Conservation (phyloP, 1,140 invertebrate genomes). For the Diprion similis region DNA sequence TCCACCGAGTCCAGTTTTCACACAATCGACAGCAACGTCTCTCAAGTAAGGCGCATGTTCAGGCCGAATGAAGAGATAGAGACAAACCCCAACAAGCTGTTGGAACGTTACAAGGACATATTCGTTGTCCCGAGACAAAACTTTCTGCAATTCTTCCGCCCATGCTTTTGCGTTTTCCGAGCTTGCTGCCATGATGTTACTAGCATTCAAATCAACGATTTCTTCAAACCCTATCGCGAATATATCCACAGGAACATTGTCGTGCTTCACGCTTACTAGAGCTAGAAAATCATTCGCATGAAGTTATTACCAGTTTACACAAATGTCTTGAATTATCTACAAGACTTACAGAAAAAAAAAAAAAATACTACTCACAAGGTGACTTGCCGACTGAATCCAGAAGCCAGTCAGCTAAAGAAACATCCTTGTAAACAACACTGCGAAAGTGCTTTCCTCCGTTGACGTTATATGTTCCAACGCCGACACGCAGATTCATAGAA, state of each 20-base stretch:
- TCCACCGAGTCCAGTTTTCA: slow-evolving; percentile 97
- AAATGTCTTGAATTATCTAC: slow-evolving; percentile 20
- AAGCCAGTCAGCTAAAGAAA: slow-evolving; percentile 93
- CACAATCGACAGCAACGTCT: slow-evolving; percentile 93
- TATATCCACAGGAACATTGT: slow-evolving; percentile 82
- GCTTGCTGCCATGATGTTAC: slow-evolving; percentile 97
- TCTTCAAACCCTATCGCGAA: slow-evolving; percentile 99
- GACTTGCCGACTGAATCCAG: slow-evolving; percentile 74
- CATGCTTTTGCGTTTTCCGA: slow-evolving; percentile 96
- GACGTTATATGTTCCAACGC: slow-evolving; percentile 98
- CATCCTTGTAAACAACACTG: slow-evolving; percentile 95
- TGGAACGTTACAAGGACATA: slow-evolving; percentile 95
- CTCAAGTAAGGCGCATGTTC: slow-evolving; percentile 86
- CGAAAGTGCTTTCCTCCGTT: slow-evolving; percentile 99
- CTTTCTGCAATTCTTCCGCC: slow-evolving; percentile 94
- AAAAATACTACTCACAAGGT: slow-evolving; percentile 52
- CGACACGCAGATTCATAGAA: slow-evolving; percentile 76
- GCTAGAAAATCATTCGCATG: slow-evolving; percentile 49
- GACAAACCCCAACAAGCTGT: slow-evolving; percentile 97
- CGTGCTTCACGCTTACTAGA: slow-evolving; percentile 65
- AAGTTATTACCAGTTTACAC: slow-evolving; percentile 47
- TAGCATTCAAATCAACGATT: slow-evolving; percentile 98
- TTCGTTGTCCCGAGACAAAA: slow-evolving; percentile 84
- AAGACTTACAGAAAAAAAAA: slow-evolving; percentile 2
- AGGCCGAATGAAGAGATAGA: slow-evolving; percentile 93